Evolutionary conservation across 64 coral and sea anemone species (phyloP).

Genomic region (Anthopleura sola): DNA sequence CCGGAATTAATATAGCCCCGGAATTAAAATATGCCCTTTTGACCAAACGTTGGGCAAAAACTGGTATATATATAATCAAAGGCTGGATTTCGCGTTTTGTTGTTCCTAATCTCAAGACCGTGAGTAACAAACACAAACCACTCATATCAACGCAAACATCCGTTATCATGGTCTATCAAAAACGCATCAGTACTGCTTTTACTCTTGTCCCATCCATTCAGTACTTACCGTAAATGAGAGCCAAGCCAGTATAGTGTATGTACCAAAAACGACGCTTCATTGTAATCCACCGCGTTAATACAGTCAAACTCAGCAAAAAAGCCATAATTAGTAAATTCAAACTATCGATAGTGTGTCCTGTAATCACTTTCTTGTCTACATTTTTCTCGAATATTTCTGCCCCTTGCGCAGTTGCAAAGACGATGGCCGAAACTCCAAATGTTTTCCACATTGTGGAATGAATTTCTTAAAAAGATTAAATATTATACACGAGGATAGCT

Average conservation of each 20-base stretch:
- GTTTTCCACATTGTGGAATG: background rate
- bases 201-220: too few species aligned
- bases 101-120: too few species aligned
- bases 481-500: too few species aligned
- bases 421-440: background rate
- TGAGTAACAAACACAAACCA: too few species aligned
- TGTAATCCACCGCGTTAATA: constrained; percentile 42
- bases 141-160: too few species aligned
- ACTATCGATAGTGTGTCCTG: constrained; percentile 32
- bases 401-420: background rate
- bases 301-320: constrained; percentile 18
- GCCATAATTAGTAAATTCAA: constrained; percentile 27
- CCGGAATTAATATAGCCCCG: too few species aligned
- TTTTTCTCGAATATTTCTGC: background rate
- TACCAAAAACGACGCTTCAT: constrained; percentile 35
- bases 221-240: constrained; percentile 39
- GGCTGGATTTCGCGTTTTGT: too few species aligned
- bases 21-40: too few species aligned
- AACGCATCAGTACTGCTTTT: too few species aligned
- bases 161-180: too few species aligned
- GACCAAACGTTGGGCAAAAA: too few species aligned
- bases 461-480: background rate
- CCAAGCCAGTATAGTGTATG: constrained; percentile 40
- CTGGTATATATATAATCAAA: too few species aligned
- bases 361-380: background rate